Evolutionary conservation across 2,113 vertebrate species (phyloP).

Genomic region (Callocephalon fimbriatum): DNA sequence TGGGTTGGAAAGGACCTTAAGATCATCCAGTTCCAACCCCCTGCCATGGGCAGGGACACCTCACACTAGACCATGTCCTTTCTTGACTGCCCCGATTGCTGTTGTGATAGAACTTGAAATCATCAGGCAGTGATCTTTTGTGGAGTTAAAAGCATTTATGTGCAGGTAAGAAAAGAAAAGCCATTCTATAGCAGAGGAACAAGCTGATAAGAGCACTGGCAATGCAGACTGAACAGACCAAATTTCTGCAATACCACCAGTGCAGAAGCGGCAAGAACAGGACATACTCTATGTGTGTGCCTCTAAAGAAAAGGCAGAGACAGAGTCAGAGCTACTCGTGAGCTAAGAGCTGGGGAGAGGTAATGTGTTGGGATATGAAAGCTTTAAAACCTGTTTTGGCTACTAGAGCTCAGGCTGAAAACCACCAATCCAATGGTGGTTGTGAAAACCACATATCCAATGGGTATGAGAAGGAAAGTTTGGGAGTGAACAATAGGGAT

Average conservation of each 20-base stretch:
- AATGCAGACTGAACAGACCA: not conserved
- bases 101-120: not conserved
- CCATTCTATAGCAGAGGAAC: not conserved
- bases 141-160: not conserved
- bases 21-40: not conserved
- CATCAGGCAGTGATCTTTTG: not conserved
- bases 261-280: not conserved
- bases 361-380: not conserved
- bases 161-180: not conserved
- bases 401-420: not conserved
- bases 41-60: no score
- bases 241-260: not conserved
- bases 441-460: no score
- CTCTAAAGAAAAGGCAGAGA: not conserved
- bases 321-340: not conserved
- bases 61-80: no score
- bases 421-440: not conserved
- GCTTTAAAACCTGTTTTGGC: not conserved
- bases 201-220: not conserved
- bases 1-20: not conserved
- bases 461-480: not conserved
- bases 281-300: accelerated
- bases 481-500: not conserved
- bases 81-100: no score
- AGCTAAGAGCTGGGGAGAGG: not conserved